Conservation (phyloP, 2,113 vertebrate genomes). For the Dolichallabes microphthalmus region DNA sequence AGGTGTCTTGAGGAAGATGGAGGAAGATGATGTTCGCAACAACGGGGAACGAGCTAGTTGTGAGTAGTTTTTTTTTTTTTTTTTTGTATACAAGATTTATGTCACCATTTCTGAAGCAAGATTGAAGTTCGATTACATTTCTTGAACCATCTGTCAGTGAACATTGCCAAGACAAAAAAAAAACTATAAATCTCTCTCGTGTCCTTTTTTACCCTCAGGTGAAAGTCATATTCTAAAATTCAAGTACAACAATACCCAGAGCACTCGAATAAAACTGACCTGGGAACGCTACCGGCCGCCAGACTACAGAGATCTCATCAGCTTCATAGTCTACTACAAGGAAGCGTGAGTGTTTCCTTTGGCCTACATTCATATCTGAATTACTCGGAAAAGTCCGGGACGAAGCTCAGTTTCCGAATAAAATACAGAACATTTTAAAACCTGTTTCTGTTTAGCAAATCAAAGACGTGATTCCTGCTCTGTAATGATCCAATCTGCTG, state of each 20-base stretch:
- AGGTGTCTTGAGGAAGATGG: slow-evolving; percentile 78
- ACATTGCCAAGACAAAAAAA: neutral
- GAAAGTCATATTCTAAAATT: slow-evolving; percentile 88
- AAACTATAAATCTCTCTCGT: slow-evolving; percentile 19
- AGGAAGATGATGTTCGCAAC: slow-evolving; percentile 86
- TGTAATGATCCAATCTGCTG: neutral
- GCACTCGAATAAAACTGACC: slow-evolving; percentile 80
- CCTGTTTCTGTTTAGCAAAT: neutral
- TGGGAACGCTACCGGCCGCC: slow-evolving; percentile 89
- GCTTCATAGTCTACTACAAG: slow-evolving; percentile 96
- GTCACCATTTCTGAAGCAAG: neutral
- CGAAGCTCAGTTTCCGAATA: neutral
- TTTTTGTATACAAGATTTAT: neutral
- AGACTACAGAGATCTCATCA: slow-evolving; percentile 87
- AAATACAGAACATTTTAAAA: slow-evolving; percentile 6
- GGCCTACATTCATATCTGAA: neutral
- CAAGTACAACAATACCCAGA: slow-evolving; percentile 83
- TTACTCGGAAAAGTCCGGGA: neutral
- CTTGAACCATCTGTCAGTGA: slow-evolving; percentile 5
- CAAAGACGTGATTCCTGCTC: neutral
- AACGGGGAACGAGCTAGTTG: slow-evolving; percentile 94
- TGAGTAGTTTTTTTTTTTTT: slow-evolving; percentile 71
- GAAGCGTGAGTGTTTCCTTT: slow-evolving; percentile 85
- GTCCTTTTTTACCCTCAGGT: slow-evolving; percentile 73
- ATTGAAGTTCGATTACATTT: neutral